Percentiles rank a stretch among this genome's conserved stretches.
phyloP scores from a whole-genome alignment of 2,888 invertebrate species.

The Drosophila subquinaria region DNA sequence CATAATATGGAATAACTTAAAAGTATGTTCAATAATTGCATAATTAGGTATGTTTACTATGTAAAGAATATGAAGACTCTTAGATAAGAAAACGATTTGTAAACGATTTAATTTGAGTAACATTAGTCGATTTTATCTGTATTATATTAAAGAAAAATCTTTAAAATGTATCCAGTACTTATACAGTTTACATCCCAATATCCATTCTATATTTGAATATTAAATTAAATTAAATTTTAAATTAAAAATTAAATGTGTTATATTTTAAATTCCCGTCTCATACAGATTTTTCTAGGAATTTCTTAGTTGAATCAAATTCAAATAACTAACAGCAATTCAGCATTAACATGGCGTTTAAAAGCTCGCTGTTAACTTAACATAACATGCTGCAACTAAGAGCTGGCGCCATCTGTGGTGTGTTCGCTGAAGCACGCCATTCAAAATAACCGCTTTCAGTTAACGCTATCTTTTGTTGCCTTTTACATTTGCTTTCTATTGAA shows the following conservation, averaged over 20 bases:
- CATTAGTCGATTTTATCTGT: too few species aligned
- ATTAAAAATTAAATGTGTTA: too few species aligned
- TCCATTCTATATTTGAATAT: background rate
- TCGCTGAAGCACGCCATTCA: background rate
- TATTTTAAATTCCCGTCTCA: background rate
- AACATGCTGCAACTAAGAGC: background rate
- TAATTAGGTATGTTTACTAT: background rate
- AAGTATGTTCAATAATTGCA: background rate
- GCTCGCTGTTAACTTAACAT: conserved; percentile 29
- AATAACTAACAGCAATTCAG: background rate
- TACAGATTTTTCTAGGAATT: too few species aligned
- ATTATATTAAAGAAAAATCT: too few species aligned
- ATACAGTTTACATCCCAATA: too few species aligned
- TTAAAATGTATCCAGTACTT: too few species aligned
- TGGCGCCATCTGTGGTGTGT: conserved; percentile 33
- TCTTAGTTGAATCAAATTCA: background rate
- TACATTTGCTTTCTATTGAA: conserved; percentile 29
- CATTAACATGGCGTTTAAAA: background rate
- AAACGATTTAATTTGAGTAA: too few species aligned
- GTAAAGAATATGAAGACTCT: too few species aligned
- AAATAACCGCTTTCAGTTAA: conserved; percentile 11
- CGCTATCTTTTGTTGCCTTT: background rate
- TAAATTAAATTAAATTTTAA: too few species aligned
- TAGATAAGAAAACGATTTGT: too few species aligned
- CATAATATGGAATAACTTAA: background rate